phyloP scores from a whole-genome alignment of 1,140 invertebrate genomes.

The Bombus confusus region DNA sequence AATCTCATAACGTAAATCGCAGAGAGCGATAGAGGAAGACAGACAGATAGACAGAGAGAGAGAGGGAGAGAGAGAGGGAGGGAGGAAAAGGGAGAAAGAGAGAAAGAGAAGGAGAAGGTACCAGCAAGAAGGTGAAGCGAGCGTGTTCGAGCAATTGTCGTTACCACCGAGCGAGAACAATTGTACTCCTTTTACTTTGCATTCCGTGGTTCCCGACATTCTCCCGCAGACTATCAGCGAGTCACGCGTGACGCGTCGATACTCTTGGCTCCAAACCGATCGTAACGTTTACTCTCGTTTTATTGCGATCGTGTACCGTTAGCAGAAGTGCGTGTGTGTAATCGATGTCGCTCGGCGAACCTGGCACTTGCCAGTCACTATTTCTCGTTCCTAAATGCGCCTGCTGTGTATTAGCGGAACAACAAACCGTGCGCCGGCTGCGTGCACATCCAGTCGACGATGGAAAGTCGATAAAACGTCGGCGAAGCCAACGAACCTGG shows the following conservation, averaged over 20 bases:
- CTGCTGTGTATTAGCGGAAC: conserved; percentile 22
- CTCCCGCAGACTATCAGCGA: background rate
- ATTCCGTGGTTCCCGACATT: background rate
- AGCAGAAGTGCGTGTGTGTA: background rate
- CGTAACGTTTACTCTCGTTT: conserved; percentile 33
- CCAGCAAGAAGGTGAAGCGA: background rate
- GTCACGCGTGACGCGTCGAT: background rate
- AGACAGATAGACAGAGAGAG: background rate
- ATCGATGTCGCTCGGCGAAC: background rate
- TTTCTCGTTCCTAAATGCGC: background rate
- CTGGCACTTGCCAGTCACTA: background rate
- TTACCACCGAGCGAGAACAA: background rate
- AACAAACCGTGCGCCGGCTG: conserved; percentile 40
- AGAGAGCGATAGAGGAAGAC: background rate
- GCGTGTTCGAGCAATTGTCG: conserved; percentile 5
- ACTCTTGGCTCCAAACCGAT: background rate
- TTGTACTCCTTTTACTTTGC: background rate
- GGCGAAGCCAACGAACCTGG: conserved; percentile 67
- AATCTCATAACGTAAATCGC: conserved; percentile 1
- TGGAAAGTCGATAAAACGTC: conserved; percentile 70
- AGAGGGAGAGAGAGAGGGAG: no score
- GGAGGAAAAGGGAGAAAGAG: background rate
- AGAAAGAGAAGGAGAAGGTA: background rate
- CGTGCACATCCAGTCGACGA: conserved; percentile 46
- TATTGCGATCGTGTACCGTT: conserved; percentile 27